phyloP scores from a whole-genome alignment of 2,797 vertebrate species.

The Linurgus olivaceus region DNA sequence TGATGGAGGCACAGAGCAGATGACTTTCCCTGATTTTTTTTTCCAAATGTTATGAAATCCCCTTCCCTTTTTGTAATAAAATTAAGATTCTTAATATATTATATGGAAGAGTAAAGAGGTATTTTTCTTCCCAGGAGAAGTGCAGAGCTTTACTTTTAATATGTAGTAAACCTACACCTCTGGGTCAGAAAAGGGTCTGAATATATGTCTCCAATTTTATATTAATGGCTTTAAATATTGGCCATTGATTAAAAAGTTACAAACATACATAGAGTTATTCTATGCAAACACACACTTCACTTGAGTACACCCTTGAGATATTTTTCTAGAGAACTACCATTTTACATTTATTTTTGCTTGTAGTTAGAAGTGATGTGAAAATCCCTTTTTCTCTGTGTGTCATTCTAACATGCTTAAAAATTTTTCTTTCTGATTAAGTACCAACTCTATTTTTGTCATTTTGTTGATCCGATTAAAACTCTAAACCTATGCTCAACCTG shows the following conservation, averaged over 20 bases:
- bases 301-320: background rate
- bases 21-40: background rate
- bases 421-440: background rate
- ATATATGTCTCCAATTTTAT: background rate
- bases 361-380: background rate
- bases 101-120: background rate
- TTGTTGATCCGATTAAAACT: background rate
- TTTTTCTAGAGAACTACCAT: background rate
- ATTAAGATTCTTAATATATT: background rate
- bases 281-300: background rate
- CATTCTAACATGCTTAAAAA: background rate
- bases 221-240: background rate
- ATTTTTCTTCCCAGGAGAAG: background rate
- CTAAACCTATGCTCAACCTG: background rate
- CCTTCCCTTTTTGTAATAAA: background rate
- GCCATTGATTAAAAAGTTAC: background rate
- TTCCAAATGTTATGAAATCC: background rate
- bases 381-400: background rate
- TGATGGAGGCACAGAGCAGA: background rate
- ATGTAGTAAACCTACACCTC: rapidly evolving
- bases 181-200: background rate
- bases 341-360: background rate
- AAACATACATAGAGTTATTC: background rate
- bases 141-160: background rate
- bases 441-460: background rate